These are phyloP conservation scores for Marisa cornuarietis DNA, from an alignment of 1,140 invertebrate genomes.

Conservation along the genomic window DNA sequence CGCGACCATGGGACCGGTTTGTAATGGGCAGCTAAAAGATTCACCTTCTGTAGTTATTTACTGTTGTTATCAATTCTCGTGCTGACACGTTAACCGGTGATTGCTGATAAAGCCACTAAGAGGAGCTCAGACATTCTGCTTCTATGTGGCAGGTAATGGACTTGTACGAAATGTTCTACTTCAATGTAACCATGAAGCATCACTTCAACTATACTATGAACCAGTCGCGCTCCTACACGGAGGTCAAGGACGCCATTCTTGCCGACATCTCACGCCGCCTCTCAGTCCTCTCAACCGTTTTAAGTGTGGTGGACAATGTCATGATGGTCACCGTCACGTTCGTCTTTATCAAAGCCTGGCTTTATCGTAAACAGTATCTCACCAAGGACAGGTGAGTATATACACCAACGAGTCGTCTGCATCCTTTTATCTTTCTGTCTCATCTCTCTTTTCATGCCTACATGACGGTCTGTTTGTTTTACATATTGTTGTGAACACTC, in stretches of 20 bases:
- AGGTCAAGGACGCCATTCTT: slow-evolving; percentile 53
- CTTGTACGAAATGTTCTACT: slow-evolving; percentile 61
- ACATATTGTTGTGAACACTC: too few relatives aligned
- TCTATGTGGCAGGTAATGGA: slow-evolving; percentile 27
- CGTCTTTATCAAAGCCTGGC: slow-evolving; percentile 53
- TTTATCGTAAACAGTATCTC: slow-evolving; percentile 79
- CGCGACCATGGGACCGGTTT: slow-evolving; percentile 33
- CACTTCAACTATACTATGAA: slow-evolving; percentile 54
- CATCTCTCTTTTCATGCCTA: too few relatives aligned
- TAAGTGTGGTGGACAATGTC: slow-evolving; percentile 44
- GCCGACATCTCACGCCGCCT: slow-evolving; percentile 47
- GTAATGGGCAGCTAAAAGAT: not conserved
- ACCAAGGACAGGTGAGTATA: slow-evolving; percentile 80
- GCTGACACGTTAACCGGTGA: not conserved
- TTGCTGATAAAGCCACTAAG: too few relatives aligned
- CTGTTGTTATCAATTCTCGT: not conserved
- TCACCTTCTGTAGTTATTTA: not conserved
- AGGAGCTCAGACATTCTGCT: too few relatives aligned
- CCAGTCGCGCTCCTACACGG: slow-evolving; percentile 53
- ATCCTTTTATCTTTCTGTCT: not conserved
- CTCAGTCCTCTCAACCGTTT: slow-evolving; percentile 25
- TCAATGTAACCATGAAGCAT: slow-evolving; percentile 59
- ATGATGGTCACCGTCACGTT: slow-evolving; percentile 48
- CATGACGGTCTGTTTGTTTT: too few relatives aligned
- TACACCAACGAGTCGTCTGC: not conserved